Conservation (phyloP, 2,113 vertebrate genomes). For the Dendrocopos noguchii region DNA sequence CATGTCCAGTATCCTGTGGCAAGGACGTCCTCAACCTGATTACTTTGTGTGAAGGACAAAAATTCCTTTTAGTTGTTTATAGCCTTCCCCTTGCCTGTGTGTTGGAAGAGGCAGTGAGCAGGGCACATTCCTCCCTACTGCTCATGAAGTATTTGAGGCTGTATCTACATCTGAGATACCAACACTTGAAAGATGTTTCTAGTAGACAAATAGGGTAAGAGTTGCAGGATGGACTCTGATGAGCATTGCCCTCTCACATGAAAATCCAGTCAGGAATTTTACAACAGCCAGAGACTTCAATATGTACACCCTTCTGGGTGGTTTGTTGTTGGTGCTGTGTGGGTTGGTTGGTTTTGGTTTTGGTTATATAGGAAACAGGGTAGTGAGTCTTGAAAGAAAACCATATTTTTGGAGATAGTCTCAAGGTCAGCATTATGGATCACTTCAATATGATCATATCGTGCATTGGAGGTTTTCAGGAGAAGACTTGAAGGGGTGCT, state of each 20-base stretch:
- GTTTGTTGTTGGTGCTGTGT: neutral
- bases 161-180: neutral
- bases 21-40: neutral
- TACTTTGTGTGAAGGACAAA: neutral
- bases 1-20: neutral
- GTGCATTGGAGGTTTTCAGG: neutral
- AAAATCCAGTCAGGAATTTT: neutral
- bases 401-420: neutral
- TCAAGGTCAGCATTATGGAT: neutral
- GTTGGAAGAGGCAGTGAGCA: neutral
- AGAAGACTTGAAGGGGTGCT: no score
- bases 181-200: neutral
- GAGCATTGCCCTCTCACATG: no score
- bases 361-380: neutral
- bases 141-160: neutral
- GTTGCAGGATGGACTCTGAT: neutral
- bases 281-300: neutral
- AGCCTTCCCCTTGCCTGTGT: fast-evolving
- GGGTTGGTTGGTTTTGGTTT: neutral
- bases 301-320: neutral
- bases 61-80: neutral
- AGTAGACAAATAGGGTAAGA: neutral
- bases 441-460: neutral
- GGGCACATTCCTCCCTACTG: neutral
- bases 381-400: neutral